Base-by-base conservation (phyloP, 2,113 vertebrate species). In the Notarius lentiginosus region DNA sequence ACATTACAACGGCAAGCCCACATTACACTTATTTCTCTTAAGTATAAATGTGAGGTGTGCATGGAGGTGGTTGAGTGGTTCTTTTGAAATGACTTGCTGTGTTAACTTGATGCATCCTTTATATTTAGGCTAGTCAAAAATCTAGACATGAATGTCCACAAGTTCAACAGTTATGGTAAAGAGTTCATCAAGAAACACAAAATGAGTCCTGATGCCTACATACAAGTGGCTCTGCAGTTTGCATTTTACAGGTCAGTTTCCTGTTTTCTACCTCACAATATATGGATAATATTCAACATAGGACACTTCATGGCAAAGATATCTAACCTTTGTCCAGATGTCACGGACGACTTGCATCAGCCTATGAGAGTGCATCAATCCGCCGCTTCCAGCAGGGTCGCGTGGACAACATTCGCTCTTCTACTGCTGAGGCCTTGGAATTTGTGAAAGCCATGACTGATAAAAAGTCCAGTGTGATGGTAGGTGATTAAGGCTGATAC, bases 351-450 rank as follows among this genome's bases (percentile, higher is more conserved):
- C 94, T 95, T 0, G 97, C 97, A 47, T 94, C 96, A 0, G 99
- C 97, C 49, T 99, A 99, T 0, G 98, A 99, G 94, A 99, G 98
- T 0, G 98, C 98, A n/a, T 99, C 98, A 68, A 96, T 96, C 49
- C 96, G 98, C 0, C 95, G 98, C 0, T 99, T 99, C 87, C 94
- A 89, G 49, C 93, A 97, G 72, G 98, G 98, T 27, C 94, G 98
- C 72, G 98, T 99, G 0, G 98, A 99, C 91, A 99, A 99, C 87
- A 99, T 99, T 27, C 96, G 98, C 63, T 99, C 98, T 0, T 96
- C 98, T 65, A 99, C 98, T 24, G 92, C 91, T 0, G 97, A 98
- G 92, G 98, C 96, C 0, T 85, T 97, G 89, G 93, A 91, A 66
- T 99, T 99, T 92, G 97, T 96, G 84, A 96, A 92, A 94, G 96